Conservation (phyloP, 2,113 vertebrate genomes). For the Hypanus sabinus region DNA sequence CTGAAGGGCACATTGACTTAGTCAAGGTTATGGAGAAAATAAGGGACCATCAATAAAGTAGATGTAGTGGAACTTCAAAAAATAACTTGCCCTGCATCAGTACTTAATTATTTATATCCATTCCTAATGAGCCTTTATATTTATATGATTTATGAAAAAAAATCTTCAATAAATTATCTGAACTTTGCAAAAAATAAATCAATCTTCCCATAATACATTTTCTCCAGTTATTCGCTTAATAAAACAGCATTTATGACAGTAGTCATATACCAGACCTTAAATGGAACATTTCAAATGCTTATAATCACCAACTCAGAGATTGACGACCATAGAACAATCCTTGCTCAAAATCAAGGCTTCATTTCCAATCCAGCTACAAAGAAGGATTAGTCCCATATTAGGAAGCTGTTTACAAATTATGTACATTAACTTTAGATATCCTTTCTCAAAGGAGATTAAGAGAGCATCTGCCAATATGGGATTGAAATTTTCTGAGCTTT, state of each 20-base stretch:
- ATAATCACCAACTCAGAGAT: not conserved
- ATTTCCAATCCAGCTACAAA: not conserved
- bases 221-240: not conserved
- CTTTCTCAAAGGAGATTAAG: not conserved
- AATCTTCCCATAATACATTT: not conserved
- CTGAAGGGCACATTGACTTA: too few relatives aligned
- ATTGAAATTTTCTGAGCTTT: not conserved
- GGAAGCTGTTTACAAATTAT: not conserved
- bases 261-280: not conserved
- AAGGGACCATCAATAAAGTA: too few relatives aligned
- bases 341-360: not conserved
- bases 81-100: too few relatives aligned
- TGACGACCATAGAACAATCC: not conserved
- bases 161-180: not conserved
- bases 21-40: too few relatives aligned
- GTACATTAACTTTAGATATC: not conserved
- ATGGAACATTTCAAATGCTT: not conserved
- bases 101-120: too few relatives aligned
- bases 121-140: too few relatives aligned
- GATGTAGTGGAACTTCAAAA: too few relatives aligned
- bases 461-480: not conserved
- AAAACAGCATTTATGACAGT: not conserved
- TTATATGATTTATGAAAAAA: not conserved
- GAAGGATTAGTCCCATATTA: not conserved
- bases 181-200: not conserved